A percentile compares a stretch with the other conserved stretches of the same genome.
phyloP scores from a whole-genome alignment of 2,888 invertebrate genomes.

The Chaitophorus viminalis region DNA sequence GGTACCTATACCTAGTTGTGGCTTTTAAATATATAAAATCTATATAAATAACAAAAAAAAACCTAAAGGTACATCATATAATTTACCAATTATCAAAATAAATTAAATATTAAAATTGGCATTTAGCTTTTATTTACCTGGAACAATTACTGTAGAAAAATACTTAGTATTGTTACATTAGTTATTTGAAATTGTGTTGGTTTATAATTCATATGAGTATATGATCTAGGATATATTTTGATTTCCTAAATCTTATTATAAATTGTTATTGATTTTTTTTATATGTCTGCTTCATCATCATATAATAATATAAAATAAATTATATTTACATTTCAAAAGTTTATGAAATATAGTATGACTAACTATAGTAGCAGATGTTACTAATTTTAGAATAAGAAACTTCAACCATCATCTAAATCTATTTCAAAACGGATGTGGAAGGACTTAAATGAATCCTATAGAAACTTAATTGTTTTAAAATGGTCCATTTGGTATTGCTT shows the following conservation, averaged over 20 bases:
- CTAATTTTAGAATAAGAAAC: constrained; percentile 27
- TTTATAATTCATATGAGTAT: no score
- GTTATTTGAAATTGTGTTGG: no score
- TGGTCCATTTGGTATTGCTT: constrained; percentile 58
- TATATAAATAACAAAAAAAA: no score
- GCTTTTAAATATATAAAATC: no score
- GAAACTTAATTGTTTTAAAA: constrained; percentile 47
- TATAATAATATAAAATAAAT: neutral
- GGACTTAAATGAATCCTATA: constrained; percentile 46
- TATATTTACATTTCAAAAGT: neutral
- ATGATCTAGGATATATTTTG: neutral
- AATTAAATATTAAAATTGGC: no score
- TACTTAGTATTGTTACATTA: no score
- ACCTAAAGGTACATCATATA: no score
- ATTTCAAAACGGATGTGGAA: constrained; percentile 11
- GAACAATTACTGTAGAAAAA: no score
- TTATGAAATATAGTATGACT: neutral
- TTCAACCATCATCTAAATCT: neutral
- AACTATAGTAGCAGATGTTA: no score
- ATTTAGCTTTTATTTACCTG: no score
- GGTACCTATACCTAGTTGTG: no score
- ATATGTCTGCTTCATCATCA: neutral
- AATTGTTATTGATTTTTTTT: neutral
- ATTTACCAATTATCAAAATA: no score
- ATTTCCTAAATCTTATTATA: neutral